phyloP scores from a whole-genome alignment of 2,888 invertebrate genomes.

The Neria commutata region DNA sequence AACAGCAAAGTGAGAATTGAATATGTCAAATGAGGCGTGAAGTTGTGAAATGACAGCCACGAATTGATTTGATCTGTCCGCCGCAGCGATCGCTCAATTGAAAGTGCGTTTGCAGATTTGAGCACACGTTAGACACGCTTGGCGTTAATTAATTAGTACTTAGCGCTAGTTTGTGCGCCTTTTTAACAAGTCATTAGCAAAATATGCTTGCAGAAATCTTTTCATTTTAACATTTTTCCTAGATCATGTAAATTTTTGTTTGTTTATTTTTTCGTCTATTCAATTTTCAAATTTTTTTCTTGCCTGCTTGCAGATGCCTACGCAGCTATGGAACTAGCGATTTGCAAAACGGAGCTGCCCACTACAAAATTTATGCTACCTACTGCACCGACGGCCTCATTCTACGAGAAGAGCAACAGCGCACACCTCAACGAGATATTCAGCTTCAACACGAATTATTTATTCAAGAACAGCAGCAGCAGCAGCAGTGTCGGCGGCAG shows the following conservation, averaged over 20 bases:
- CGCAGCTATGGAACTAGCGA: slow-evolving; percentile 57
- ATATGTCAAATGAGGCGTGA: slow-evolving; percentile 39
- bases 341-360: slow-evolving; percentile 57
- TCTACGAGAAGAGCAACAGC: slow-evolving; percentile 43
- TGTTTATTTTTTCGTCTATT: not conserved
- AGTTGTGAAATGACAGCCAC: slow-evolving; percentile 38
- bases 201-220: no score
- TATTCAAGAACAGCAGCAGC: slow-evolving; percentile 38
- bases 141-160: no score
- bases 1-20: slow-evolving; percentile 8
- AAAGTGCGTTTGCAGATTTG: no score
- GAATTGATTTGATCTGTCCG: not conserved
- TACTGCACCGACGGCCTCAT: slow-evolving; percentile 42
- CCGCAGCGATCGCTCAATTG: not conserved
- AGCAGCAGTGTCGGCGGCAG: slow-evolving; percentile 2
- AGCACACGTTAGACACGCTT: no score
- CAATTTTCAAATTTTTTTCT: not conserved
- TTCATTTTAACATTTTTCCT: no score
- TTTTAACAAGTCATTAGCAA: no score
- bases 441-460: slow-evolving; percentile 47
- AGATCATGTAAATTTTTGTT: slow-evolving; percentile 1
- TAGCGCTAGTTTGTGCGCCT: no score
- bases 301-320: slow-evolving; percentile 44
- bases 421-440: slow-evolving; percentile 48
- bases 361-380: slow-evolving; percentile 58